Evolutionary conservation across 2,113 vertebrate genomes (phyloP), one percentile per base, ranked within the genome.

Genomic region (Megalops atlanticus): DNA sequence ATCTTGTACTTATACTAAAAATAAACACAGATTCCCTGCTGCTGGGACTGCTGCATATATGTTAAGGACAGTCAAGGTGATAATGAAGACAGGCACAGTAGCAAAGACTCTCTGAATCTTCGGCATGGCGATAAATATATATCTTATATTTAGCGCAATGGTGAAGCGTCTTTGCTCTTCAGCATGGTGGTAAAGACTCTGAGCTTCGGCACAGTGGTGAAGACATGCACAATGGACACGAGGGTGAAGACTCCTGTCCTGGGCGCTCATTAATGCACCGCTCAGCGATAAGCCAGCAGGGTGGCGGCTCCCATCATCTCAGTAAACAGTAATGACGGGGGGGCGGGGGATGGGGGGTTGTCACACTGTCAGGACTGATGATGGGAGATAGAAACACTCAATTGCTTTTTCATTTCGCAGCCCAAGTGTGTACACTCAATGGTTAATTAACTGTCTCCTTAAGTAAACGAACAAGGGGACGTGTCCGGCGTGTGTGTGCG

Each of bases 361-460:
- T 89, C 90, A 86, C 58, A 0, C n/a, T 11, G 58, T 18, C 74
- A 49, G 43, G 40, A 27, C 1, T 12, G 7, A 31, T 64, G 58
- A 31, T 24, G 58, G 89, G 87, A 78, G 47, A 79, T 85, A 89
- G 92, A 86, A 93, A 94, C 92, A 92, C 91, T 88, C 91, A 72
- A 88, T 91, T 92, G 92, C 93, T 85, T 93, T 93, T 94, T 91
- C 92, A 93, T 93, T 94, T 14, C 73, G 3, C n/a, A 40, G 38
- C 27, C 27, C 31, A 14, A 2, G 16, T 86, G 79, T 89, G 82
- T 89, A 89, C 87, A 85, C 85, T 84, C 81, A 38, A 84, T 72
- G 52, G 83, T 89, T 93, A 95, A 96, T 94, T 94, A 95, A 94
- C 85, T 85, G 91, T 93, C 92, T 92, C 88, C 89, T 94, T 92